Conservation (phyloP, 2,113 vertebrate species). For the Ailurus styani region DNA sequence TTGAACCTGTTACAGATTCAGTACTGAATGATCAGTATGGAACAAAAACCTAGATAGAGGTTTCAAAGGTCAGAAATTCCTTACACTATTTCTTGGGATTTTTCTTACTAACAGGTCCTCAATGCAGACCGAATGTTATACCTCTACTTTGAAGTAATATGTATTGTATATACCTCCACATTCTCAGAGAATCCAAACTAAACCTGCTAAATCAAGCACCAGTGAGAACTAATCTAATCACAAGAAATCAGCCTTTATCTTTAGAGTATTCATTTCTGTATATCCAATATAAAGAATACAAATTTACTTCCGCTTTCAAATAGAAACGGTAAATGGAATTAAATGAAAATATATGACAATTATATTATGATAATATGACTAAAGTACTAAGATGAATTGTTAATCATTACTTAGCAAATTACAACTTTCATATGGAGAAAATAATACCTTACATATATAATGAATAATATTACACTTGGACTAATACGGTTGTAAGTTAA, state of each 20-base stretch:
- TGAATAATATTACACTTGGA: constrained; percentile 77
- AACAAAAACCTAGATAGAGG: background rate
- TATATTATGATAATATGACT: constrained; percentile 73
- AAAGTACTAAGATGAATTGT: constrained; percentile 73
- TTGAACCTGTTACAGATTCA: background rate
- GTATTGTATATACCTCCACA: background rate
- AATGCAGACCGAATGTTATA: background rate
- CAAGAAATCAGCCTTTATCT: background rate
- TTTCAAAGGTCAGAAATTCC: background rate
- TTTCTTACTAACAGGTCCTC: background rate
- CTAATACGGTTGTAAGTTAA: constrained; percentile 79
- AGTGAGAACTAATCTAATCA: background rate
- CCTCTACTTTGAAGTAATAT: background rate
- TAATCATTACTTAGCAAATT: constrained; percentile 80
- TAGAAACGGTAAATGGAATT: constrained; percentile 61
- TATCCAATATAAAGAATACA: constrained; percentile 15
- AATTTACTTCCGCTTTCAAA: constrained; percentile 25
- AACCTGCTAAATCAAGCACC: background rate
- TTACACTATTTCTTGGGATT: background rate
- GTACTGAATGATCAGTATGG: background rate
- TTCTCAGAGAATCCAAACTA: background rate
- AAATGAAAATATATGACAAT: constrained; percentile 75
- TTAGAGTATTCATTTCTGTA: constrained; percentile 27
- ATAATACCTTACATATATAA: constrained; percentile 77
- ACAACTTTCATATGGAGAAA: constrained; percentile 75